These are phyloP conservation scores for Lepus townsendii DNA, from an alignment of 2,797 vertebrate species.

Conservation along the genomic window DNA sequence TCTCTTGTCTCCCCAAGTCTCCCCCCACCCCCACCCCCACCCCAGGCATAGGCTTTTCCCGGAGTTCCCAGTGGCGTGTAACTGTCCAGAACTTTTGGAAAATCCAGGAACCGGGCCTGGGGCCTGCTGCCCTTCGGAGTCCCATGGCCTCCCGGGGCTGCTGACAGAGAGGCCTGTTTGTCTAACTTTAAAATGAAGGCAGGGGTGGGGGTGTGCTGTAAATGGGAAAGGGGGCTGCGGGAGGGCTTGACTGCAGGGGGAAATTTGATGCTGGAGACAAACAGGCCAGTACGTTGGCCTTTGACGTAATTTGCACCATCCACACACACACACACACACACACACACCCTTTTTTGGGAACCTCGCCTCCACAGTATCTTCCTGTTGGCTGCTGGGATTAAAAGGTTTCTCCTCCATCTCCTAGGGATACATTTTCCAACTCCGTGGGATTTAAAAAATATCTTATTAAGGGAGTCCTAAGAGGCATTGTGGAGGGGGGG, in stretches of 20 bases:
- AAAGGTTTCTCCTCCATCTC: slow-evolving; percentile 71
- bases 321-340: not conserved
- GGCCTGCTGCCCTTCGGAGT: slow-evolving; percentile 30
- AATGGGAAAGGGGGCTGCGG: slow-evolving; percentile 53
- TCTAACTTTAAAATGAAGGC: slow-evolving; percentile 81
- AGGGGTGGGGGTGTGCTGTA: slow-evolving; percentile 41
- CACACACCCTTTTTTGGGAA: not conserved
- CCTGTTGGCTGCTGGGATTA: slow-evolving; percentile 45
- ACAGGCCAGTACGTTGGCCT: slow-evolving; percentile 79
- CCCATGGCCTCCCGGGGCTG: slow-evolving; percentile 59
- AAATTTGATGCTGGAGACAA: slow-evolving; percentile 82
- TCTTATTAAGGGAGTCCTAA: slow-evolving; percentile 75
- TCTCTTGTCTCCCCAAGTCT: slow-evolving; percentile 67
- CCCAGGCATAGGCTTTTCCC: slow-evolving; percentile 65
- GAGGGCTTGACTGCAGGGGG: slow-evolving; percentile 65
- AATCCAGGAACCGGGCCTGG: slow-evolving; percentile 55
- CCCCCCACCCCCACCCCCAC: slow-evolving; percentile 50
- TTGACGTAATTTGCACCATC: slow-evolving; percentile 71
- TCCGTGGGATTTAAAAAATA: slow-evolving; percentile 73
- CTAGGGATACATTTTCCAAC: slow-evolving; percentile 70
- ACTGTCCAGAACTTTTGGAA: slow-evolving; percentile 72
- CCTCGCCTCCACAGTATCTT: slow-evolving; percentile 19
- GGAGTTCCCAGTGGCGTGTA: slow-evolving; percentile 66
- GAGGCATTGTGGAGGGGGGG: not conserved
- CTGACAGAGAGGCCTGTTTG: slow-evolving; percentile 82